phyloP scores from a whole-genome alignment of 1,140 invertebrate genomes.

The Apis mellifera region Amel_HAv3.1 CM009931.2:1153001-1153500 shows the following conservation, averaged over 20 bases:
- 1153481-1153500: not conserved
- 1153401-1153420: too few relatives aligned
- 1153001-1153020: slow-evolving; percentile 52
- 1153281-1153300: too few relatives aligned
- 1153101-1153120: slow-evolving; percentile 35
- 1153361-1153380: too few relatives aligned
- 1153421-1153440: too few relatives aligned
- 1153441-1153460: not conserved
- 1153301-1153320: too few relatives aligned
- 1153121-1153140: slow-evolving; percentile 54
- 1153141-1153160: slow-evolving; percentile 46
- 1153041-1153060: slow-evolving; percentile 30
- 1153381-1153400: too few relatives aligned
- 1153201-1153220: not conserved
- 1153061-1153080: slow-evolving; percentile 31
- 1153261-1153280: not conserved
- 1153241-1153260: too few relatives aligned
- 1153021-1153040: slow-evolving; percentile 61
- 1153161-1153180: slow-evolving; percentile 2
- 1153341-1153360: too few relatives aligned
- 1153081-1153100: slow-evolving; percentile 53
- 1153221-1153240: too few relatives aligned
- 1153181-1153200: not conserved
- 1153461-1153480: not conserved
- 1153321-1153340: too few relatives aligned